A percentile compares a stretch with the other conserved stretches of the same genome.
Conservation (phyloP, 2,113 vertebrate species). For the Phylloscopus trochilus region DNA sequence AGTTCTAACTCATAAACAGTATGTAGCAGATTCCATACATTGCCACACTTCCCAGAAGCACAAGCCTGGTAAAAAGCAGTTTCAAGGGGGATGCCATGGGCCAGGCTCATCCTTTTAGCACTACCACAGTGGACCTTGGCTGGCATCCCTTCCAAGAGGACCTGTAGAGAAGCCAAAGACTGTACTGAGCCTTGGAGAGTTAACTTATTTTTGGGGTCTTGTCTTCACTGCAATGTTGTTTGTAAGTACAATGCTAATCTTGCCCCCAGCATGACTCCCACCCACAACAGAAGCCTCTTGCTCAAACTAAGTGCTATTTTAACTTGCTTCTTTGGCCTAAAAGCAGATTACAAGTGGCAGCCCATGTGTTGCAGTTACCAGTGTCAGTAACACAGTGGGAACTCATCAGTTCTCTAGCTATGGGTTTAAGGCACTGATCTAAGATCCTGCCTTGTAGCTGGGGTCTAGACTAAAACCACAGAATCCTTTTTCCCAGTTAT, state of each 20-base stretch:
- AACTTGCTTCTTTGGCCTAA: background rate
- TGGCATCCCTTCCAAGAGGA: background rate
- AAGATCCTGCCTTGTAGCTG: background rate
- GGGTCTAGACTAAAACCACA: background rate
- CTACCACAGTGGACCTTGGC: background rate
- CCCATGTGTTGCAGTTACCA: background rate
- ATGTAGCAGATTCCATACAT: background rate
- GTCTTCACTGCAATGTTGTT: background rate
- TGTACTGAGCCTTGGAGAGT: background rate
- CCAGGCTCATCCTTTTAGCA: background rate
- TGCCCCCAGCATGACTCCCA: background rate
- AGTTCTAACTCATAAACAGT: background rate
- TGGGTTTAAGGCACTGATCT: background rate
- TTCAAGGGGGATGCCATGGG: background rate
- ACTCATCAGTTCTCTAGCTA: background rate
- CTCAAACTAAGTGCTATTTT: conserved; percentile 42
- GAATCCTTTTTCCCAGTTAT: background rate
- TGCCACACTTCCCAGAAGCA: background rate
- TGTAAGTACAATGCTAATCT: background rate
- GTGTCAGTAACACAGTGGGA: background rate
- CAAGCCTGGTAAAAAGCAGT: background rate
- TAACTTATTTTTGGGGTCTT: conserved; percentile 4
- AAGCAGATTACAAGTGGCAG: background rate
- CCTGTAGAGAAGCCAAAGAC: background rate
- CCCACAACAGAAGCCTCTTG: conserved; percentile 23